Base-by-base conservation (phyloP, 2,888 invertebrate species). In the Lymantria dispar region DNA sequence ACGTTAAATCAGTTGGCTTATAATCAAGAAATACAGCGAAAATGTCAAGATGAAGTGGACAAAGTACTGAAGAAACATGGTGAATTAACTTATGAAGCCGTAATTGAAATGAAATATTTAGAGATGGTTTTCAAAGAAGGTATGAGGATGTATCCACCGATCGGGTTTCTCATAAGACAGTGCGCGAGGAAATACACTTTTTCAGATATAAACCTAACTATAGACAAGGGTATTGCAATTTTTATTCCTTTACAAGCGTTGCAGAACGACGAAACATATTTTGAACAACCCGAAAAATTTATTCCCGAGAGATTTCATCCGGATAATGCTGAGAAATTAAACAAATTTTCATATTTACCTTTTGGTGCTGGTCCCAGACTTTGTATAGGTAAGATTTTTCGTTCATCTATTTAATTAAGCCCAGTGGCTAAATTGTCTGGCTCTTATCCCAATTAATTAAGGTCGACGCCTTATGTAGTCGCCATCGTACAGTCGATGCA, bases 1-100 rank as follows among this genome's bases (percentile, higher is more conserved):
- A 69, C 75, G 3, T 52, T 80, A 0, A 80, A 83, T 43, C 64
- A 71, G 45, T 62, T 86, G 0, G 83, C 85, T 0, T 70, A 66
- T 30, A 63, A 85, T 53, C 78, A 75, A 3, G 75, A 80, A 2
- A 57, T 72, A 8, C 85, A 85, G 48, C 58, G 60, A 10, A 72
- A 62, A 42, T 68, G 76, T 36, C 75, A 76, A 47, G 55, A 70
- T 13, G 83, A 86, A 64, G 66, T 85, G 2, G 80, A 77, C 22
- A 52, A 58, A 10, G 68, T 78, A 5, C 49, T 78, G 7, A 33
- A 47, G 8, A 68, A 59, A 45, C 54, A 76, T 30, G 58, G 68
- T 3, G 69, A 68, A 46, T 54, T 78, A 0, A 63, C 63, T 48
- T 79, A 70, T 29, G 77, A 77, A 7, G 70, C 75, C n/a, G 50